These are phyloP conservation scores for Sciurus niger DNA, from an alignment of 2,113 vertebrate species.

Conservation along the genomic window DNA sequence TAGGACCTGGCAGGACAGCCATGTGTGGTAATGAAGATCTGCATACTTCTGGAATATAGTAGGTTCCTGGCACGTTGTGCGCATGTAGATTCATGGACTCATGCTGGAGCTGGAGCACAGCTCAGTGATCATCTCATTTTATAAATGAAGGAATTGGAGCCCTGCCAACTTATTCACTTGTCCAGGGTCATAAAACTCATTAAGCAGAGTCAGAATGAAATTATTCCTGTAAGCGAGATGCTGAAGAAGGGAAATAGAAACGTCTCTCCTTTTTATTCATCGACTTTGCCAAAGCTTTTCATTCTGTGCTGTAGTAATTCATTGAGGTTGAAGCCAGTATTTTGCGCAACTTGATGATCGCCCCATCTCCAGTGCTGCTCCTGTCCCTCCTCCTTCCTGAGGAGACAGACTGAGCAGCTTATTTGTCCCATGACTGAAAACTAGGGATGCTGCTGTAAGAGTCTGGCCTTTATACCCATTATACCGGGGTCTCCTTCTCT, in stretches of 20 bases:
- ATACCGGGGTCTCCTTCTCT: background rate
- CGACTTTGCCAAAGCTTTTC: constrained; percentile 60
- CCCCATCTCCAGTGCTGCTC: background rate
- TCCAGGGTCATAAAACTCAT: constrained; percentile 77
- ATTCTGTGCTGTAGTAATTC: constrained; percentile 54
- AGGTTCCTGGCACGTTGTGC: background rate
- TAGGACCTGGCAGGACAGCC: background rate
- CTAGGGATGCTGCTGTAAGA: background rate
- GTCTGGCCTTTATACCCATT: no score
- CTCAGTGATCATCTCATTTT: constrained; percentile 71
- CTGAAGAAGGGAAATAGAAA: constrained; percentile 64
- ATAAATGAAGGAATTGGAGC: constrained; percentile 79
- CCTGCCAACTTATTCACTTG: constrained; percentile 72
- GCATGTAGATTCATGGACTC: background rate
- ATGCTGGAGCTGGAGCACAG: background rate
- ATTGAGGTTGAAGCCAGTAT: constrained; percentile 4
- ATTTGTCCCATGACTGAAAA: background rate
- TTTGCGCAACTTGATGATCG: background rate
- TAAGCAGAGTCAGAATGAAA: constrained; percentile 75
- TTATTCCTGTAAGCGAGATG: constrained; percentile 80
- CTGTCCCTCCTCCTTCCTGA: background rate
- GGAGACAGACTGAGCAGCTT: background rate
- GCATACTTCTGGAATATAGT: background rate
- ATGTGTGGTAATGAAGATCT: no score
- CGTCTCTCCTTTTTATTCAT: constrained; percentile 15